These are phyloP conservation scores for Gerris buenoi DNA, from an alignment of 1,140 invertebrate species.

Conservation along the genomic window DNA sequence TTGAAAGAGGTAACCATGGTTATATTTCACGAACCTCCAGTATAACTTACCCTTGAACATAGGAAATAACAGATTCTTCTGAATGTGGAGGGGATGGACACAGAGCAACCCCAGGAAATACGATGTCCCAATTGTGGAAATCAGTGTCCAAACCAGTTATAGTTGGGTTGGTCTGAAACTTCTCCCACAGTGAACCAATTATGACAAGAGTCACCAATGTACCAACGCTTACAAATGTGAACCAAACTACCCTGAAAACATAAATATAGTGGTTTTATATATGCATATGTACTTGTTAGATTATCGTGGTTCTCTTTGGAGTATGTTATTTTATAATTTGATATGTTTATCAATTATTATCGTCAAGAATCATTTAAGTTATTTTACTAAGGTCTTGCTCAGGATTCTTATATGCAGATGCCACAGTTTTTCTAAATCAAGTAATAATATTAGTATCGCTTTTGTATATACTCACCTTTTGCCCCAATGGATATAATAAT, in stretches of 20 bases:
- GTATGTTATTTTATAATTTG: background rate
- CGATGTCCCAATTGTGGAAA: slow-evolving; percentile 56
- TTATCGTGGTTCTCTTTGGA: background rate
- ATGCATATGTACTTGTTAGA: background rate
- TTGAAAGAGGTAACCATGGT: too few relatives aligned
- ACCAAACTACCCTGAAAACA: slow-evolving; percentile 54
- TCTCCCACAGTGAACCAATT: slow-evolving; percentile 55
- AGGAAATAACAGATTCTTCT: too few relatives aligned
- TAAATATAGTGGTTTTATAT: background rate
- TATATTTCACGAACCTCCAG: too few relatives aligned
- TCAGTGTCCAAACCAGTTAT: slow-evolving; percentile 48
- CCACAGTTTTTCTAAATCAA: too few relatives aligned
- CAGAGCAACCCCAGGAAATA: slow-evolving; percentile 49
- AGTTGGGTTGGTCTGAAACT: slow-evolving; percentile 62
- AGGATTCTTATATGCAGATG: background rate
- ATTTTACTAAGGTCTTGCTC: background rate
- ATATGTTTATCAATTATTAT: background rate
- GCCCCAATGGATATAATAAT: too few relatives aligned
- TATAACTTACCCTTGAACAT: too few relatives aligned
- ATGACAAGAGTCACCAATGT: slow-evolving; percentile 47
- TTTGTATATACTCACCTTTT: too few relatives aligned
- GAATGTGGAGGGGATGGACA: slow-evolving; percentile 42
- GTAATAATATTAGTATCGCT: too few relatives aligned
- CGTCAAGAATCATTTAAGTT: background rate
- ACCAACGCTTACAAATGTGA: slow-evolving; percentile 46